These are phyloP conservation scores for Drosophila testacea DNA, from an alignment of 2,888 invertebrate genomes.

Conservation along the genomic window DNA sequence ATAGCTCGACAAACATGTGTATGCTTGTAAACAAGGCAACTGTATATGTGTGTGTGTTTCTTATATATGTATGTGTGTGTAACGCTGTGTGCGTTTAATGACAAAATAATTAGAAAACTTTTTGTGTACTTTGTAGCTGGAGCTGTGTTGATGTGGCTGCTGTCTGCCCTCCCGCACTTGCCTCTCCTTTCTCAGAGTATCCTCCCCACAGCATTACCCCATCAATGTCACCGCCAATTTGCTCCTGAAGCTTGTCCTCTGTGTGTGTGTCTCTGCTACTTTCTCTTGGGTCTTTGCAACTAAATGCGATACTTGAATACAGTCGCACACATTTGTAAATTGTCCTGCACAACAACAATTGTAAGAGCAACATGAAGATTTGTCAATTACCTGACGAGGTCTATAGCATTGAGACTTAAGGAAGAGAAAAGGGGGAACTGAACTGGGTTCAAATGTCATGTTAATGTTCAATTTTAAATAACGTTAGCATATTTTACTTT, in stretches of 20 bases:
- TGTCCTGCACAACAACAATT: constrained; percentile 61
- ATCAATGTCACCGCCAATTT: constrained; percentile 80
- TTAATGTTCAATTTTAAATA: constrained; percentile 62
- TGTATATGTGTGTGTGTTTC: constrained; percentile 19
- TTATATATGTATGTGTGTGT: constrained; percentile 25
- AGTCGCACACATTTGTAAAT: constrained; percentile 63
- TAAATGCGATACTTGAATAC: constrained; percentile 54
- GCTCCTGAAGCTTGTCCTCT: constrained; percentile 51
- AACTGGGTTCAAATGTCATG: constrained; percentile 49
- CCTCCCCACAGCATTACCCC: constrained; percentile 46
- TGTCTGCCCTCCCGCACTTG: constrained; percentile 30
- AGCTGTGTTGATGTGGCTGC: constrained; percentile 58
- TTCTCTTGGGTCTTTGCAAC: constrained; percentile 30
- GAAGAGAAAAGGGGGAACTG: background rate
- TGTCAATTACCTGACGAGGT: constrained; percentile 64
- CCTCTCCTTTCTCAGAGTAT: constrained; percentile 8
- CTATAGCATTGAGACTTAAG: constrained; percentile 66
- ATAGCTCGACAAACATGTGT: constrained; percentile 78
- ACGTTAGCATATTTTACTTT: constrained; percentile 52
- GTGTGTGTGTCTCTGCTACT: constrained; percentile 26
- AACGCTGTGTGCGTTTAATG: constrained; percentile 81
- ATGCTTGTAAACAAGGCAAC: constrained; percentile 64
- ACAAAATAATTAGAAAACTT: constrained; percentile 85
- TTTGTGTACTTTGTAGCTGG: constrained; percentile 80
- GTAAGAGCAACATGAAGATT: constrained; percentile 44